Conservation (phyloP, 2,113 vertebrate species). For the Hemiscyllium ocellatum region DNA sequence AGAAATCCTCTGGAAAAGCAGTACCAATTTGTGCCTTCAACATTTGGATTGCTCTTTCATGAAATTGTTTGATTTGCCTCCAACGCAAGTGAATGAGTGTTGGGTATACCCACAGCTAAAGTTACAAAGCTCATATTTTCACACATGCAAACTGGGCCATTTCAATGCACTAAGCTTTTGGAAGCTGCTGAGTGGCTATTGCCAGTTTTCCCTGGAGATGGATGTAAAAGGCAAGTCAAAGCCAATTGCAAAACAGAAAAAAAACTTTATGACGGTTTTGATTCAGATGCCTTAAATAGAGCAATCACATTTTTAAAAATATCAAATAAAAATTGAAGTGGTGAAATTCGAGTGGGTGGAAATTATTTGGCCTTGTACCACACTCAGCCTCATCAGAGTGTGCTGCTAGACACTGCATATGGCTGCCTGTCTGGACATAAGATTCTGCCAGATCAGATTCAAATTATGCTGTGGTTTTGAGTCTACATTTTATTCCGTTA, state of each 20-base stretch:
- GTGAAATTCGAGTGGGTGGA: background rate
- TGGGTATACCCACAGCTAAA: background rate
- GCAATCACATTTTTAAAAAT: background rate
- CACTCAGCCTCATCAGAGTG: background rate
- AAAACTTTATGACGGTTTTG: background rate
- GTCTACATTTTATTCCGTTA: background rate
- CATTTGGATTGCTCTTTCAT: background rate
- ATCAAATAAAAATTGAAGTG: slow-evolving; percentile 17
- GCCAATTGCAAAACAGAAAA: background rate
- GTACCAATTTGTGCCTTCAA: slow-evolving; percentile 11
- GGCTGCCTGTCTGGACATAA: slow-evolving; percentile 21
- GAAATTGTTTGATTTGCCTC: background rate
- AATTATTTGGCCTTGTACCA: background rate
- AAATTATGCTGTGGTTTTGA: slow-evolving; percentile 21
- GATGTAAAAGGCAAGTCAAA: background rate
- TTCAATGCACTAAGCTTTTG: background rate
- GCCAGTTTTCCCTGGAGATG: background rate
- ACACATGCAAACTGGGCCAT: background rate
- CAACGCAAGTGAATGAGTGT: background rate
- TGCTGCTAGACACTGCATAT: slow-evolving; percentile 1
- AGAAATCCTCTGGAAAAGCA: background rate
- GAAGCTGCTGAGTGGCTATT: background rate
- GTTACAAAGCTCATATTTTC: slow-evolving; percentile 3
- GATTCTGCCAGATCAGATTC: slow-evolving; percentile 11
- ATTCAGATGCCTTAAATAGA: background rate